phyloP scores from a whole-genome alignment of 2,113 vertebrate genomes.

The Baryphthengus martii region DNA sequence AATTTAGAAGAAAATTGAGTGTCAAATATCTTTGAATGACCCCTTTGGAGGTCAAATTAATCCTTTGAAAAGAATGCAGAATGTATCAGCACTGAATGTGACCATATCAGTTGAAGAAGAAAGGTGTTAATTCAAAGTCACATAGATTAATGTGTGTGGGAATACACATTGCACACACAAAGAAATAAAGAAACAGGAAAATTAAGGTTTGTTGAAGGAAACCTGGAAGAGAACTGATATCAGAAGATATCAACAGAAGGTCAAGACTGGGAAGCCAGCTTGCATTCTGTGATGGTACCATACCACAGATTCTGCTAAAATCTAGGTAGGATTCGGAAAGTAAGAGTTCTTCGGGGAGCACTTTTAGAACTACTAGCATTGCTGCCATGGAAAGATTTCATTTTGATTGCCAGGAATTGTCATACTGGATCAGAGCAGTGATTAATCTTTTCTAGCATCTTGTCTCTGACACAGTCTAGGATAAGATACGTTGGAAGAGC shows the following conservation, averaged over 20 bases:
- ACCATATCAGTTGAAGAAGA: not conserved
- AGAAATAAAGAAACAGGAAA: not conserved
- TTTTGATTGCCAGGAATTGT: not conserved
- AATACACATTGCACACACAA: not conserved
- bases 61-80: not conserved
- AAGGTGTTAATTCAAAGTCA: not conserved
- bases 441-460: not conserved
- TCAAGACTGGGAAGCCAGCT: not conserved
- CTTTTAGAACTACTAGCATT: not conserved
- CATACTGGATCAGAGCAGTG: not conserved
- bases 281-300: not conserved
- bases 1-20: not conserved
- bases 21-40: not conserved
- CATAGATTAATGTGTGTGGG: not conserved
- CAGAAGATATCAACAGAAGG: not conserved
- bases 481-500: not conserved
- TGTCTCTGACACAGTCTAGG: not conserved
- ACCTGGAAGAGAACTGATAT: not conserved
- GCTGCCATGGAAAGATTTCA: not conserved
- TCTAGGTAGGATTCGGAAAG: not conserved
- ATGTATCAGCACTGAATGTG: not conserved
- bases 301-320: not conserved
- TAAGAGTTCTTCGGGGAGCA: not conserved
- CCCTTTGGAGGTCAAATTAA: not conserved
- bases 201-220: not conserved